A percentile compares a stretch with the other conserved stretches of the same genome.
Conservation (phyloP, 2,888 invertebrate species). For the Drosophila neotestacea region DNA sequence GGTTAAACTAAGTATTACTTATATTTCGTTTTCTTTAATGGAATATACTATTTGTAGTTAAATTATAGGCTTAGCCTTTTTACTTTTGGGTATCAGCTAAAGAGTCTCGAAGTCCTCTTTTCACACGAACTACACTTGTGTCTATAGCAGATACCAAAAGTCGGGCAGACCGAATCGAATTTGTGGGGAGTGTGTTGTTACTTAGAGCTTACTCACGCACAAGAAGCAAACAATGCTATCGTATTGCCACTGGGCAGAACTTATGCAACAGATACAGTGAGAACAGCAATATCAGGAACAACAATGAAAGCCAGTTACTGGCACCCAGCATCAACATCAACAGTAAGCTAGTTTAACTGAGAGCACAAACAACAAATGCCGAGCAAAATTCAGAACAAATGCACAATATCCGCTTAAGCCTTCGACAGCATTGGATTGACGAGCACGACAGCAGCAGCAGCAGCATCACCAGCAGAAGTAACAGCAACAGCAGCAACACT, state of each 20-base stretch:
- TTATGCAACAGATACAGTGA: slow-evolving; percentile 20
- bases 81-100: neutral
- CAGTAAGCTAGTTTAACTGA: slow-evolving; percentile 76
- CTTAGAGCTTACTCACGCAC: slow-evolving; percentile 40
- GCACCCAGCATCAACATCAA: slow-evolving; percentile 51
- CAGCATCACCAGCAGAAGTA: slow-evolving; percentile 8
- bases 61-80: slow-evolving; percentile 6
- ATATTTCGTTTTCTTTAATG: slow-evolving; percentile 3
- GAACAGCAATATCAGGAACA: slow-evolving; percentile 30
- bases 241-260: slow-evolving; percentile 38
- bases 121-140: slow-evolving; percentile 2
- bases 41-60: neutral
- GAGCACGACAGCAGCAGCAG: slow-evolving; percentile 36
- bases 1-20: neutral
- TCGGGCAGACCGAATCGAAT: slow-evolving; percentile 8
- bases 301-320: slow-evolving; percentile 47
- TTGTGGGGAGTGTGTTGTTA: slow-evolving; percentile 1
- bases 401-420: slow-evolving; percentile 77
- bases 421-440: slow-evolving; percentile 70
- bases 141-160: neutral
- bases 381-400: slow-evolving; percentile 64
- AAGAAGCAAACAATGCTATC: slow-evolving; percentile 48
- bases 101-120: neutral
- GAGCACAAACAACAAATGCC: slow-evolving; percentile 76
- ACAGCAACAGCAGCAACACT: slow-evolving; percentile 14